Percentiles rank a stretch among this genome's conserved stretches.
These are phyloP conservation scores for Heliothis subflexa DNA, from an alignment of 1,140 invertebrate genomes.

Conservation along the genomic window DNA sequence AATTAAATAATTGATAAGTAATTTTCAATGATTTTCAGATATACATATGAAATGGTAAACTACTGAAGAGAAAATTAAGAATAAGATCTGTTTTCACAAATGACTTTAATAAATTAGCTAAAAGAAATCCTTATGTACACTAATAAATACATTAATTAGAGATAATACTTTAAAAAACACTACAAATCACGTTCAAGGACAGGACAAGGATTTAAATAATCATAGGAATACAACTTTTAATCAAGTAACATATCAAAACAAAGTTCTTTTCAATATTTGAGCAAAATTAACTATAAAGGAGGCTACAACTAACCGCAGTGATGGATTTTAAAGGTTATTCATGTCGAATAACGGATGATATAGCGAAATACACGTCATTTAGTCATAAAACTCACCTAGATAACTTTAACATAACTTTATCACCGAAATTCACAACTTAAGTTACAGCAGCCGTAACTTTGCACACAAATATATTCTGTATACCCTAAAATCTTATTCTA, in stretches of 20 bases:
- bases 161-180: conserved; percentile 1
- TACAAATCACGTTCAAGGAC: conserved; percentile 2
- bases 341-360: conserved; percentile 19
- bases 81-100: background rate
- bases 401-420: conserved; percentile 60
- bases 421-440: conserved; percentile 66
- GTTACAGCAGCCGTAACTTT: conserved; percentile 54
- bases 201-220: background rate
- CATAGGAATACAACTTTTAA: background rate
- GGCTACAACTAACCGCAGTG: background rate
- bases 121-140: background rate
- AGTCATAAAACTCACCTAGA: conserved; percentile 72
- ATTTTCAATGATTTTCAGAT: too few species aligned
- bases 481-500: conserved; percentile 42
- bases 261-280: background rate
- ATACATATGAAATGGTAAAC: too few species aligned
- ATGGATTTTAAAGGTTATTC: conserved; percentile 41
- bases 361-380: conserved; percentile 74
- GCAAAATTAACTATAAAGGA: background rate
- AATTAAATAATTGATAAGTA: too few species aligned
- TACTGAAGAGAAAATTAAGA: too few species aligned
- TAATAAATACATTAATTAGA: background rate
- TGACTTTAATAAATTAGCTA: too few species aligned
- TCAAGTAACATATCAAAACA: conserved; percentile 5
- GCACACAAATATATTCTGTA: conserved; percentile 15